A percentile compares a stretch with the other conserved stretches of the same genome.
These are phyloP conservation scores for Lophura nycthemera DNA, from an alignment of 2,113 vertebrate species.

Conservation along the genomic window DNA sequence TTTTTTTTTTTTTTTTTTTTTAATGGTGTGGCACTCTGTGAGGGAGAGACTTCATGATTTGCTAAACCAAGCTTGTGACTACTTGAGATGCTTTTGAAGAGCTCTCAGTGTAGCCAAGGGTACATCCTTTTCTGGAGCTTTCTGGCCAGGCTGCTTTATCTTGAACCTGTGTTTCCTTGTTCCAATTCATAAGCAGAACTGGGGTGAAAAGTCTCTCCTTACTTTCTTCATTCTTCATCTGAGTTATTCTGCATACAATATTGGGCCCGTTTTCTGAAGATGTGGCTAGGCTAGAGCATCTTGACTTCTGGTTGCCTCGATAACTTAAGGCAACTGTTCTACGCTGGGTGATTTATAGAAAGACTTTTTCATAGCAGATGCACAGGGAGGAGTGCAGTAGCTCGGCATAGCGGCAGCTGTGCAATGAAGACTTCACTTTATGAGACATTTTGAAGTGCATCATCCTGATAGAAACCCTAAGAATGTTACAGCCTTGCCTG, in stretches of 20 bases:
- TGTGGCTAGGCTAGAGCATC: neutral
- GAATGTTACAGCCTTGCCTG: neutral
- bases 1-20: neutral
- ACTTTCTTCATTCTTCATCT: neutral
- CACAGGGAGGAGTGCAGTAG: neutral
- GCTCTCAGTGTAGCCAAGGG: neutral
- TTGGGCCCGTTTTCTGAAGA: neutral
- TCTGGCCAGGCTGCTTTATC: neutral
- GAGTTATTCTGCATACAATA: neutral
- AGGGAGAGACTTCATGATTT: neutral
- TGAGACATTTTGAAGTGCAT: neutral
- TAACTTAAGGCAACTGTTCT: neutral
- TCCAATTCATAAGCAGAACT: neutral
- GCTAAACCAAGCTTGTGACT: neutral
- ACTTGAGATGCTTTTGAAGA: neutral
- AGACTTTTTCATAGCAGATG: neutral
- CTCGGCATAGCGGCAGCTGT: neutral
- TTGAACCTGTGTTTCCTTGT: neutral
- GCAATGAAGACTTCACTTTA: neutral
- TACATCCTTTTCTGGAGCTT: neutral
- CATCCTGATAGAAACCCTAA: neutral
- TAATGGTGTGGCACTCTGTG: neutral
- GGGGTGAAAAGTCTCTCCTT: neutral
- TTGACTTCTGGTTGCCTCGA: neutral
- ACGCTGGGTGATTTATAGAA: neutral